Evolutionary conservation across 2,797 vertebrate species (phyloP), one percentile per base, ranked within the genome.

Genomic region (Acanthurus leucopareius): DNA sequence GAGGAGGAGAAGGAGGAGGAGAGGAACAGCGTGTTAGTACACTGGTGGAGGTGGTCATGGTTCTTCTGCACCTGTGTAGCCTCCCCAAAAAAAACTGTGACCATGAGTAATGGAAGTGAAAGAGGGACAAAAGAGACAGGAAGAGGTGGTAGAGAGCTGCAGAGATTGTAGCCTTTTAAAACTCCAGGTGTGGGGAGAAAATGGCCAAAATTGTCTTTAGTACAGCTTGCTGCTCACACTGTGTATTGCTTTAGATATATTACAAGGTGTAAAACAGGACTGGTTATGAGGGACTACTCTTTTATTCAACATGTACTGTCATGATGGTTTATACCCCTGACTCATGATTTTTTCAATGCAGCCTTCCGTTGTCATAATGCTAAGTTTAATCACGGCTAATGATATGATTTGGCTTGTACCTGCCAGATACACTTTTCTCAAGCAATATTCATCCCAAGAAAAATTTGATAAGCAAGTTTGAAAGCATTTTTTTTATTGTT

Each of bases 31-130:
- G 14, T 51, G 25, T 57, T 69, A 58, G 51, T 53, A 44, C 48
- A 51, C 56, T 56, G 61, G 66, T 53, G 25, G 53, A 75, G 69
- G 67, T 64, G 47, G 80, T 84, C 79, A 83, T 62, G 78, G 62
- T 80, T 88, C 57, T 69, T 51, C 16, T n/a, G 64, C 69, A 64
- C 69, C 66, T 82, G 77, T 57, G 49, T 69, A 5, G 61, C 78
- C 57, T 68, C 32, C 84, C 68, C 60, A 25, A 25, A 2, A 25
- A 2, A 58, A 58, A 78, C 65, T 85, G 75, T 85, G 86, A 88
- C 87, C 73, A 63, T 25, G 16, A 69, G 69, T 83, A 83, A 85
- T 81, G 56, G 68, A 76, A 81, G 63, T 78, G 66, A 86, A 77
- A 10, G 38, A 54, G 22, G 56, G 70, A 68, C 69, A 7, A 40